Percentiles rank a stretch among this genome's conserved stretches.
Conservation (phyloP, 2,113 vertebrate genomes). For the Empidonax traillii region DNA sequence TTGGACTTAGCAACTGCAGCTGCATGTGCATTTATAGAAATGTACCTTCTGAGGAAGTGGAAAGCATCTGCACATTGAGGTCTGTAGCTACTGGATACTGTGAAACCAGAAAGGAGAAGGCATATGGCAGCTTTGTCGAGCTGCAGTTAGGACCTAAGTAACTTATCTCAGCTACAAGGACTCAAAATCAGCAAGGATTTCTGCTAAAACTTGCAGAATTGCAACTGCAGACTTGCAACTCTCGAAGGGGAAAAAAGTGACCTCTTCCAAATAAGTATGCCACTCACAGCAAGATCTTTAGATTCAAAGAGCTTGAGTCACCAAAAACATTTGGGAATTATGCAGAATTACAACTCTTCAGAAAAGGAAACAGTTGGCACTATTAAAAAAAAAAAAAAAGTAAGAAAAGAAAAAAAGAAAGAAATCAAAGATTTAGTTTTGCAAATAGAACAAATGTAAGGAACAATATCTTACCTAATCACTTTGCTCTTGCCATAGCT, state of each 20-base stretch:
- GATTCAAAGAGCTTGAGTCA: not conserved
- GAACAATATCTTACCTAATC: not conserved
- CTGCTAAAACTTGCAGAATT: not conserved
- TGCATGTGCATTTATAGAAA: not conserved
- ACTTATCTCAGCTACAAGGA: not conserved
- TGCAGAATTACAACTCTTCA: not conserved
- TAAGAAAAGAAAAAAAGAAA: not conserved
- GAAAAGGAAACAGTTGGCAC: not conserved
- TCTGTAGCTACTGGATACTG: not conserved
- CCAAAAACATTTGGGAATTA: not conserved
- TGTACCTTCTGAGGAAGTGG: not conserved
- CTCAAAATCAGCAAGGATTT: not conserved
- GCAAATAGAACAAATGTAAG: not conserved
- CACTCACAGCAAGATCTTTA: not conserved
- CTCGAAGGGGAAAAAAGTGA: not conserved
- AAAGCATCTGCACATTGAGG: accelerated
- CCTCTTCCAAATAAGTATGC: not conserved
- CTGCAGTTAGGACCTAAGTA: not conserved
- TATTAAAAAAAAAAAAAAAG: not conserved
- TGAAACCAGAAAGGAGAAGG: not conserved
- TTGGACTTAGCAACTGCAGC: not conserved
- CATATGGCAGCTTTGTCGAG: accelerated
- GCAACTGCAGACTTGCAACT: not conserved
- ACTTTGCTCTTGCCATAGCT: not conserved
- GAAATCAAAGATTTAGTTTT: not conserved